phyloP scores from a whole-genome alignment of 2,113 vertebrate species.

The Actinemys pallida region DNA sequence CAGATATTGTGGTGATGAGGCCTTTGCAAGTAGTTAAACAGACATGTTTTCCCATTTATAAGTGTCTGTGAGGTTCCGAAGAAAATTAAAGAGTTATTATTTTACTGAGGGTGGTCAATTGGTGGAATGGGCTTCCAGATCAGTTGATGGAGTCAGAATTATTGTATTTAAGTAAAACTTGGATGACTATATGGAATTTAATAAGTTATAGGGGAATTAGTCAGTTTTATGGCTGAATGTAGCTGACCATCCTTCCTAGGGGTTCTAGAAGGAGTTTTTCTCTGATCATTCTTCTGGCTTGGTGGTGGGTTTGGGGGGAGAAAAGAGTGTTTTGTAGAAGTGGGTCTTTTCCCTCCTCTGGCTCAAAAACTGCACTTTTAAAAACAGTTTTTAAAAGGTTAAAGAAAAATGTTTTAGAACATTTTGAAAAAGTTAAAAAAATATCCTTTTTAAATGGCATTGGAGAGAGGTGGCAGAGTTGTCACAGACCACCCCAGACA shows the following conservation, averaged over 20 bases:
- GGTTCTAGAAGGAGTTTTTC: background rate
- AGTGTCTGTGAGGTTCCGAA: background rate
- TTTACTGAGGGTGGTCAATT: background rate
- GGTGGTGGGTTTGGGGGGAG: background rate
- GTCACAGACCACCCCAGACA: background rate
- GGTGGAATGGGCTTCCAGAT: background rate
- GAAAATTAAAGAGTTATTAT: background rate
- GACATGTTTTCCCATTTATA: background rate
- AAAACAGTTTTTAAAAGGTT: background rate
- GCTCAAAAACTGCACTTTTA: background rate
- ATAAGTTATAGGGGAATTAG: background rate
- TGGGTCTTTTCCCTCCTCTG: fast-evolving
- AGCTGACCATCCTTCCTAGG: background rate
- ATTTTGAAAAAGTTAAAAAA: background rate
- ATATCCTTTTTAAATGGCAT: background rate
- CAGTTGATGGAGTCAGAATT: background rate
- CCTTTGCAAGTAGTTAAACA: background rate
- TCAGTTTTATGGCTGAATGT: background rate
- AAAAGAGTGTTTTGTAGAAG: background rate
- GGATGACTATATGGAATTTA: background rate
- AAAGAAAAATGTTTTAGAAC: background rate
- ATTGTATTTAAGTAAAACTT: background rate
- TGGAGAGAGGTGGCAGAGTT: background rate
- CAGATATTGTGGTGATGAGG: background rate
- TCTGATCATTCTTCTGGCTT: background rate